Conservation (phyloP, 1,140 invertebrate species). For the Colletes gigas region DNA sequence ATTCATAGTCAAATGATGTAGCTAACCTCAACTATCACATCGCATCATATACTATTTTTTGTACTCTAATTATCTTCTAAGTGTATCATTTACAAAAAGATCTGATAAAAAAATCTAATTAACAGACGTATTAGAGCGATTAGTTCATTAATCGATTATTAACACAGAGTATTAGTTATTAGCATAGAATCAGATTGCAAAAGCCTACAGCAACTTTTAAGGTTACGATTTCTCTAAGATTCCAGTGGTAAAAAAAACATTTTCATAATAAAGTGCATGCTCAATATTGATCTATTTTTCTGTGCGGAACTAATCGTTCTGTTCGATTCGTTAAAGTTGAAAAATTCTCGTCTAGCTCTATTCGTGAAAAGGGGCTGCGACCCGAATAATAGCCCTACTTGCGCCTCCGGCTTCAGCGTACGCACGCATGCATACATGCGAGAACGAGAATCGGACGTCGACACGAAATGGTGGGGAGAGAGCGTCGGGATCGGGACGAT, state of each 20-base stretch:
- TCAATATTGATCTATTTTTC: too few relatives aligned
- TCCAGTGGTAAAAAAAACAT: too few relatives aligned
- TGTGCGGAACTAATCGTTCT: too few relatives aligned
- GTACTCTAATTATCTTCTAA: background rate
- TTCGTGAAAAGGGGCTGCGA: background rate
- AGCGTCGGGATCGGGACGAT: slow-evolving; percentile 27
- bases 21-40: too few relatives aligned
- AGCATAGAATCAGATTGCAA: too few relatives aligned
- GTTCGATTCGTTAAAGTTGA: too few relatives aligned
- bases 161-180: background rate
- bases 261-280: too few relatives aligned
- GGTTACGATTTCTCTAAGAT: too few relatives aligned
- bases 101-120: background rate
- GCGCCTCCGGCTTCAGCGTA: background rate
- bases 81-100: background rate
- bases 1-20: too few relatives aligned
- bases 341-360: background rate
- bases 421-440: background rate
- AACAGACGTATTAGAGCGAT: background rate
- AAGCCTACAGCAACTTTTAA: too few relatives aligned
- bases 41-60: too few relatives aligned
- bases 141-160: background rate
- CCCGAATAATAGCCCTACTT: slow-evolving; percentile 16
- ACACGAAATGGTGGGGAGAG: slow-evolving; percentile 7
- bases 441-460: slow-evolving; percentile 15